Base-by-base conservation (phyloP, 2,113 vertebrate genomes). In the Chamaea fasciata region DNA sequence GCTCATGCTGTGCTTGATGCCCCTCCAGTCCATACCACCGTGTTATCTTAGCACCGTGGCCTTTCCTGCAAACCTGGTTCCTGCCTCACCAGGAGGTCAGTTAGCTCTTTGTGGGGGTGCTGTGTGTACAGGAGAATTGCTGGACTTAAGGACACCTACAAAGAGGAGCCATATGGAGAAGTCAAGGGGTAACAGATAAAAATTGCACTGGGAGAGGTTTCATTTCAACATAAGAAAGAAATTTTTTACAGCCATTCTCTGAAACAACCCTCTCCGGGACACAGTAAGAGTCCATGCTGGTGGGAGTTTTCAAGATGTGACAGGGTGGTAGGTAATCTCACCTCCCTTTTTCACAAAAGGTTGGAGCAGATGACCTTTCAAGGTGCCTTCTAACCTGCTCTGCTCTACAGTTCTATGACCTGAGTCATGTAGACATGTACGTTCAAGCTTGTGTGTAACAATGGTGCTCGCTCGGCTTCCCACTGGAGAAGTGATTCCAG, bases 231-330 rank as follows among this genome's bases (percentile, higher is more conserved):
- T 33, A 42, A n/a, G 15, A 74, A 76, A 49, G 14, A 52, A 7
- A 8, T 23, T 39, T 85, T 78, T 85, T 88, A 11, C 35, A 74
- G 10, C 30, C 13, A 7, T 52, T 78, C 10, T 22, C 27, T 59
- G 62, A 26, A 79, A 37, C 24, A 85, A 0, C 42, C 23, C 24
- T 10, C 28, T 57, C 6, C 1, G 11, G 37, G 37, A 42, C 9
- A 4, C 7, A 5, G 50, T 42, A 26, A 4, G 55, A 68, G 37
- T 52, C 15, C 5, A 9, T 14, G 7, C 35, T 0, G 0, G 15
- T 67, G 19, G 19, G 82, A 33, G 20, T 67, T 78, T 82, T 75
- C 42, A 44, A 70, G 53, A 14, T 60, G 23, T 0, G 0, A 53
- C n/a, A 27, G 41, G 10, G 8, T 17, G 9, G 31, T 52, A 39